Evolutionary conservation across 2,113 vertebrate species (phyloP), one percentile per base, ranked within the genome.

Genomic region (Oxygymnocypris stewartii): DNA sequence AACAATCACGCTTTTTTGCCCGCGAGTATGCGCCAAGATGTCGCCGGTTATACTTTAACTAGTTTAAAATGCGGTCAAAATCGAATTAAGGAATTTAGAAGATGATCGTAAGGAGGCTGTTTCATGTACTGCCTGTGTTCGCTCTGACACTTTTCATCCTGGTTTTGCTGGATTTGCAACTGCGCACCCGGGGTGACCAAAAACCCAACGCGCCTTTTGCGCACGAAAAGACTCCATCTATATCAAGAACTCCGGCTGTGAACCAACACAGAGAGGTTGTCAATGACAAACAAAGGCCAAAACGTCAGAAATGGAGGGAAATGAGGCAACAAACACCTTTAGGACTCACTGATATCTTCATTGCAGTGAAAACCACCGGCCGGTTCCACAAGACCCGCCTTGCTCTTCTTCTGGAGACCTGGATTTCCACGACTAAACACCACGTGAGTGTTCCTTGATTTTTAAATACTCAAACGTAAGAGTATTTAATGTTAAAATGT

Each of bases 301-400:
- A 31, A 79, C 2, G 20, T 61, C 35, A 76, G 9, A n/a, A 14
- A 25, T 63, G 61, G 44, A 37, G 16, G 3, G 0, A n/a, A 42
- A 23, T 78, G 8, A 85, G 28, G 12, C 44, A 69, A 13, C 82
- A 9, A 37, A 16, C 59, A 0, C 3, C 18, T 0, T 86, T 95
- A 86, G 90, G 65, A 1, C 92, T 95, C 31, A 89, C 63, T 6
- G 96, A 98, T 14, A 44, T 98, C 74, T 99, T 96, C 91, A 94
- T 98, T 40, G 96, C 96, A 0, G 94, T 98, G 83, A 99, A 97
- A 92, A 98, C 96, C 57, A 98, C 97, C 40, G 91, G 92, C 13
- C 95, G 91, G 79, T 98, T 98, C 92, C 97, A 98, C 89, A 86
- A 74, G 87, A 95, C 94, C 77, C 96, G 97, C 23, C 93, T 99